phyloP scores from a whole-genome alignment of 2,797 vertebrate species.

The Ptychadena robeensis region DNA sequence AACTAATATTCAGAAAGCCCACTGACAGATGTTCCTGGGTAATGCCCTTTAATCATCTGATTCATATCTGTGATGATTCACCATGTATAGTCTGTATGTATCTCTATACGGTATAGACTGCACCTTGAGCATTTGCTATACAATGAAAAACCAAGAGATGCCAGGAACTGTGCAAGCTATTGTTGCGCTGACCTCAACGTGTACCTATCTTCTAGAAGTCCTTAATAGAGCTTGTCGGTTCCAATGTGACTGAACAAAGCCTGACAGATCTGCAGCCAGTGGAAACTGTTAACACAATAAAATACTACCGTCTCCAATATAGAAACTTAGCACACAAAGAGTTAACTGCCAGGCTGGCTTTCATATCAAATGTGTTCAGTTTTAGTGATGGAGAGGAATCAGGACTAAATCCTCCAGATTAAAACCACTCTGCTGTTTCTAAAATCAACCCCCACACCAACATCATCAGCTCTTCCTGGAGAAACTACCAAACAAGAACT shows the following conservation, averaged over 20 bases:
- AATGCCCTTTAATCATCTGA: constrained; percentile 30
- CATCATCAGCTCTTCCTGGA: constrained; percentile 22
- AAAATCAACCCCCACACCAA: constrained; percentile 9
- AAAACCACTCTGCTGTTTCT: constrained; percentile 38
- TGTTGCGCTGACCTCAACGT: background rate
- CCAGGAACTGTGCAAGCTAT: background rate
- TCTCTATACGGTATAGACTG: background rate
- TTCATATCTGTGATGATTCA: constrained; percentile 8
- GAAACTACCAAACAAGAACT: background rate
- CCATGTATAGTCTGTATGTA: background rate
- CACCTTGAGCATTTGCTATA: background rate
- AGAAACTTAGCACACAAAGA: background rate
- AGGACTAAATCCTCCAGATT: constrained; percentile 54
- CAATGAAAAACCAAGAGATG: background rate
- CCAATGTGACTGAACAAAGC: constrained; percentile 4
- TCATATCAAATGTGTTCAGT: constrained; percentile 46
- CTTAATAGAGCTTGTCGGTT: background rate
- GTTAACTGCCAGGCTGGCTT: constrained; percentile 49
- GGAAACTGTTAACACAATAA: background rate
- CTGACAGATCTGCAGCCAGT: background rate
- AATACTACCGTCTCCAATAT: background rate
- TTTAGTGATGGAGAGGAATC: constrained; percentile 41
- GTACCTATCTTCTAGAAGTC: background rate
- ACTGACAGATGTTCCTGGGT: constrained; percentile 15
- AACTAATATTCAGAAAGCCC: constrained; percentile 7